Evolutionary conservation across 2,113 vertebrate genomes (phyloP), one percentile per base, ranked within the genome.

Genomic region (Raja brachyura): DNA sequence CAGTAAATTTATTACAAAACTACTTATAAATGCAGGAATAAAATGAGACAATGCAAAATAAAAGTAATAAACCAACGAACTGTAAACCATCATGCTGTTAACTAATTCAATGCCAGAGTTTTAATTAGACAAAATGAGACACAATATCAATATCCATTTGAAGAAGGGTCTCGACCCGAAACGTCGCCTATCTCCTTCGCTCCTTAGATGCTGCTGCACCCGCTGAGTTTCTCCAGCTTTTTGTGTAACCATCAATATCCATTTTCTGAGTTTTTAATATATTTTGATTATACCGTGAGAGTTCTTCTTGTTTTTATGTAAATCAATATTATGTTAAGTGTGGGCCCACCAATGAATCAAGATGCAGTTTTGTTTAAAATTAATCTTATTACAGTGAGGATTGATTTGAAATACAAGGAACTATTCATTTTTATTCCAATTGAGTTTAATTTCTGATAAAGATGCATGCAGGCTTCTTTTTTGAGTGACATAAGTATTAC

Each of bases 261-360:
- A 92, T 92, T 73, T 70, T 48, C 68, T 92, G 66, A 39, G 66
- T 54, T 92, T 28, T 48, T 54, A 73, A 92, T 92, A 68, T 92
- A 92, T 54, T 92, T 54, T 73, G 20, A 74, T 73, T 92, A 73
- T 25, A 73, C 33, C 31, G 73, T 31, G 13, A 85, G 2, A 31
- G 66, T 73, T 66, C 8, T 73, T 33, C 18, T 4, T 61, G 13
- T 28, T 63, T 79, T 73, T 73, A 54, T 92, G 90, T 73, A 54
- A 92, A 73, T 92, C 66, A 73, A 92, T 73, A 73, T 25, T 70
- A 48, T 73, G 48, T 74, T 63, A 33, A 92, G 25, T 92, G 66
- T 92, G 33, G 9, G 33, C 68, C 33, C 88, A 70, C 18, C 39
- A 92, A 13, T 92, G 73, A 92, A 92, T 92, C 66, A 73, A 25